Base-by-base conservation (phyloP, 2,797 vertebrate species). In the Crocidura indochinensis region DNA sequence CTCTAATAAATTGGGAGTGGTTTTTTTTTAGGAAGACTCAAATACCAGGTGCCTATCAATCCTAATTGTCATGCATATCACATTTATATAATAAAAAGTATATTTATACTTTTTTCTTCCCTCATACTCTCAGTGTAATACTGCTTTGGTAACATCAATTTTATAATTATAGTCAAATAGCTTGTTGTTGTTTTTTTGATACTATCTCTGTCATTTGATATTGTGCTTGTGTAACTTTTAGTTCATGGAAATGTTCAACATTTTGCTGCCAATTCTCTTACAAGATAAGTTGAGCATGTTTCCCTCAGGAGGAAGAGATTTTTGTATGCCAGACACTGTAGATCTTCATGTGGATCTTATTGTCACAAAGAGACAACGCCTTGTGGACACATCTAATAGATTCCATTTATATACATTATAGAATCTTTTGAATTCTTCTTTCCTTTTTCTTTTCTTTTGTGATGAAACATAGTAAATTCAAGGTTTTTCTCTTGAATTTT, bases 31-130 rank as follows among this genome's bases (percentile, higher is more conserved):
- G 44, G 62, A n/a, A 88, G 51, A 77, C 60, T 84, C 68, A 90
- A 94, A 71, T 88, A 84, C 31, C 72, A 44, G 60, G 14, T 73
- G 19, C 38, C 19, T 77, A 8, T 83, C 93, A 80, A 88, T 86
- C 8, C 1, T 73, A 71, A 83, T 90, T 84, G 10, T 88, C 77
- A 78, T 62, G 9, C 72, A 73, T 80, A 22, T 82, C 29, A 47
- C 90, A 51, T 44, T 83, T 60, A 88, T 38, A 38, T 38, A 38
- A 38, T 38, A 38, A 38, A 38, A 38, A 38, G 38, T 38, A 38
- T 38, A 38, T 38, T 38, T 38, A 38, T 38, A 38, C 38, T 38
- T 38, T 38, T 38, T 38, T 38, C 38, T 38, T 38, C 38, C 38
- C 38, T 38, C 2, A 38, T 38, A 38, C 38, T 38, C 38, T 38